Evolutionary conservation across 2,888 invertebrate species (phyloP).

Genomic region (Temnothorax rugatulus): DNA sequence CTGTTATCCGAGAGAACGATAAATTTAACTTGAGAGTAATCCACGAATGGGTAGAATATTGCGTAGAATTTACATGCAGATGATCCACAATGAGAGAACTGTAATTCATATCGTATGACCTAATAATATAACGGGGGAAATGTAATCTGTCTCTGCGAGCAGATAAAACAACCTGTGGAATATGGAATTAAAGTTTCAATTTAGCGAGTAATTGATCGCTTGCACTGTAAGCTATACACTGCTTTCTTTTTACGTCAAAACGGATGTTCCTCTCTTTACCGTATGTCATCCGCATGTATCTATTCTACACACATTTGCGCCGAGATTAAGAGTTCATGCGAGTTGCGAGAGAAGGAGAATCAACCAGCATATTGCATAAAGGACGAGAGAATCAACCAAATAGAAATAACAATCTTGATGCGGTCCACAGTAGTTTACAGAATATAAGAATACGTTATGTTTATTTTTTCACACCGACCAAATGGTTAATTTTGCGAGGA

Average conservation of each 20-base stretch:
- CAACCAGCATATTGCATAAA: constrained; percentile 49
- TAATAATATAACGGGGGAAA: constrained; percentile 15
- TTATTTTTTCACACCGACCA: constrained; percentile 80
- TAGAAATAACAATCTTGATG: constrained; percentile 80
- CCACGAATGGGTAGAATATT: constrained; percentile 41
- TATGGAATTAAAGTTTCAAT: constrained; percentile 11
- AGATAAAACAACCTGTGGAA: background rate
- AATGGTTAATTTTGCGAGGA: constrained; percentile 79
- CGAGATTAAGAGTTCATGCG: constrained; percentile 49
- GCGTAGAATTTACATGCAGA: constrained; percentile 61
- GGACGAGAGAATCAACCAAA: constrained; percentile 67
- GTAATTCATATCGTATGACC: constrained; percentile 25
- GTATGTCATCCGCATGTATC: constrained; percentile 57
- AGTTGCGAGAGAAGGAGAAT: constrained; percentile 33
- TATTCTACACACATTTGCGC: constrained; percentile 59
- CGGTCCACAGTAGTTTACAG: constrained; percentile 84
- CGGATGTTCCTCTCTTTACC: constrained; percentile 26
- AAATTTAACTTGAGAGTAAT: constrained; percentile 47
- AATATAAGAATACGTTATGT: constrained; percentile 78
- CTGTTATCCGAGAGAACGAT: constrained; percentile 59
- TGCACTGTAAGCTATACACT: constrained; percentile 33
- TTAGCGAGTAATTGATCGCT: constrained; percentile 35
- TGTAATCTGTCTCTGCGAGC: background rate
- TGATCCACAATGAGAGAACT: constrained; percentile 40
- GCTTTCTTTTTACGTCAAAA: background rate